Conservation (phyloP, 2,113 vertebrate species). For the Pelecanus crispus region DNA sequence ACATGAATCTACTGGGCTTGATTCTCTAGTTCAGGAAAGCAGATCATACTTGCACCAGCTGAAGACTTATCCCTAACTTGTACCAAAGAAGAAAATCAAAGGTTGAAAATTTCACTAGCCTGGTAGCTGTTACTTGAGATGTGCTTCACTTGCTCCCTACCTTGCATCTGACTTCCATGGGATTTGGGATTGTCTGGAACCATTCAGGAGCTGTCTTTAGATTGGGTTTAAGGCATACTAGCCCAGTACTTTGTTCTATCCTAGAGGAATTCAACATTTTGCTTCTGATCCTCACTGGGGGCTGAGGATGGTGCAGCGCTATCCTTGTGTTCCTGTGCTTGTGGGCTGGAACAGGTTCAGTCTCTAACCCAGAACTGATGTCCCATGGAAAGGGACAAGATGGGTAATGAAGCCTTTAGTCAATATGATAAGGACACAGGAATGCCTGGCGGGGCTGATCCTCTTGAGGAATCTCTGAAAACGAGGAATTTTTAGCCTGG, state of each 20-base stretch:
- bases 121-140: not conserved
- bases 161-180: not conserved
- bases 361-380: not conserved
- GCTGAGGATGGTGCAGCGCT: not conserved
- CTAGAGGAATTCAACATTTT: rapidly evolving
- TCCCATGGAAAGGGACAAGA: not conserved
- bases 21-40: not conserved
- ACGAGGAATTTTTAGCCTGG: not conserved
- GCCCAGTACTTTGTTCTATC: not conserved
- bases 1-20: not conserved
- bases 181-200: not conserved
- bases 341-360: not conserved
- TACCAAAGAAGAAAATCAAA: not conserved
- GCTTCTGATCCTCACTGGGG: not conserved
- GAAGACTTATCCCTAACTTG: not conserved
- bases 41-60: not conserved
- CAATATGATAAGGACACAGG: not conserved
- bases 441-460: not conserved
- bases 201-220: not conserved
- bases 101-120: not conserved
- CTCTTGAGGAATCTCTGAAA: not conserved
- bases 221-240: not conserved
- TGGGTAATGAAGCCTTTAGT: not conserved
- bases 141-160: not conserved
- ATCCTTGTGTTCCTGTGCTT: not conserved